phyloP scores from a whole-genome alignment of 2,113 vertebrate genomes.

The Dasyornis broadbenti region DNA sequence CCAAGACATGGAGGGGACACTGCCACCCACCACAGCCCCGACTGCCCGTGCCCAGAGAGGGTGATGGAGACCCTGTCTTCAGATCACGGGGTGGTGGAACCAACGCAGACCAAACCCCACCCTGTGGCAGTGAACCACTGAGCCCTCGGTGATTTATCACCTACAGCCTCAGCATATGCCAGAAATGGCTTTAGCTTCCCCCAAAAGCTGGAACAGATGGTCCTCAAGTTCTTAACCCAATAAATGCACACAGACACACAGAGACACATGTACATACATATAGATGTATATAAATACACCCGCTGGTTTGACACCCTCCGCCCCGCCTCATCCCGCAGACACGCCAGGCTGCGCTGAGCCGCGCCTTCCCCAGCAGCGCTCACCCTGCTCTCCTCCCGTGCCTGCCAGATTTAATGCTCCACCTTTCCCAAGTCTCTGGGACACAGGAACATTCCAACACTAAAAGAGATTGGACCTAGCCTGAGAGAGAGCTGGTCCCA shows the following conservation, averaged over 20 bases:
- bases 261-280: not conserved
- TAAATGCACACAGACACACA: not conserved
- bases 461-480: not conserved
- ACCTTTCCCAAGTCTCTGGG: not conserved
- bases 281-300: not conserved
- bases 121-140: slow-evolving; percentile 34
- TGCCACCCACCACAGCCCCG: not conserved
- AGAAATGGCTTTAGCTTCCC: not conserved
- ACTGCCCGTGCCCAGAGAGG: not conserved
- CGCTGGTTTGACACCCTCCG: accelerated
- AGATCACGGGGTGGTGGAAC: slow-evolving; percentile 67
- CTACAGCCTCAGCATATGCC: slow-evolving; percentile 56
- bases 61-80: not conserved
- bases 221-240: not conserved
- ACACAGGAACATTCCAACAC: not conserved
- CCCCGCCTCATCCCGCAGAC: not conserved
- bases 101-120: slow-evolving; percentile 64
- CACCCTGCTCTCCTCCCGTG: not conserved
- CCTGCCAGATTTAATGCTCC: not conserved
- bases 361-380: accelerated
- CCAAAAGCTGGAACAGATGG: not conserved
- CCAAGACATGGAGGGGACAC: accelerated
- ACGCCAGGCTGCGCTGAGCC: not conserved
- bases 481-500: not conserved
- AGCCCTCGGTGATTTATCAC: slow-evolving; percentile 69